Evolutionary conservation across 2,888 invertebrate genomes (phyloP).

Genomic region (Molorchus minor): DNA sequence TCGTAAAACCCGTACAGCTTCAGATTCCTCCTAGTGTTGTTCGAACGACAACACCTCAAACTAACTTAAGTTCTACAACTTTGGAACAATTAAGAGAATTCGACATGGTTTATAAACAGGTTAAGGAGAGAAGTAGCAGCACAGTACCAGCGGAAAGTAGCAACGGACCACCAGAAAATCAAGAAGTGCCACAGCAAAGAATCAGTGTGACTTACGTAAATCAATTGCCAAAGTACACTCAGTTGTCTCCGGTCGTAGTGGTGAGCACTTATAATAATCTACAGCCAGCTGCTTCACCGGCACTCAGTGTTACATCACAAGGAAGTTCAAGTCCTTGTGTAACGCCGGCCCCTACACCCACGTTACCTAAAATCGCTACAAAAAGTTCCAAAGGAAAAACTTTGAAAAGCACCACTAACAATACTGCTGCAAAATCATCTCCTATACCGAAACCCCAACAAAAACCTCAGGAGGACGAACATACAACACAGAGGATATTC

Average conservation of each 20-base stretch:
- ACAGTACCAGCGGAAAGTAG: conserved; percentile 53
- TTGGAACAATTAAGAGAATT: conserved; percentile 82
- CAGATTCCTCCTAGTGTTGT: conserved; percentile 72
- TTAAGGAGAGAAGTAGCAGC: conserved; percentile 78
- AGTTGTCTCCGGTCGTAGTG: conserved; percentile 66
- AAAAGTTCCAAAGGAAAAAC: conserved; percentile 64
- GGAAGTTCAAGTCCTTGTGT: conserved; percentile 69
- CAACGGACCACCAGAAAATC: conserved; percentile 47
- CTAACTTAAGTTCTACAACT: conserved; percentile 78
- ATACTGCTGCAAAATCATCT: conserved; percentile 69
- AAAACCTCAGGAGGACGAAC: conserved; percentile 83
- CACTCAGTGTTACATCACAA: conserved; percentile 67
- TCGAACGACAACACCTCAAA: conserved; percentile 65
- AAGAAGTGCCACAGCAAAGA: conserved; percentile 59
- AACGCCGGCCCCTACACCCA: conserved; percentile 65
- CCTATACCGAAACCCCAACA: conserved; percentile 74
- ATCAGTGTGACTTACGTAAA: conserved; percentile 67
- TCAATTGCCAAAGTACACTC: conserved; percentile 63
- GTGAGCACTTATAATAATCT: conserved; percentile 66
- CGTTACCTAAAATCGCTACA: conserved; percentile 52
- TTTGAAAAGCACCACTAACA: conserved; percentile 67
- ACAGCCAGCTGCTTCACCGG: conserved; percentile 66
- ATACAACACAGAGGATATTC: conserved; percentile 81
- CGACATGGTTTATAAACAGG: conserved; percentile 82
- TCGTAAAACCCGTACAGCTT: conserved; percentile 65